phyloP scores from a whole-genome alignment of 2,113 vertebrate species.

The Oncorhynchus mykiss region DNA sequence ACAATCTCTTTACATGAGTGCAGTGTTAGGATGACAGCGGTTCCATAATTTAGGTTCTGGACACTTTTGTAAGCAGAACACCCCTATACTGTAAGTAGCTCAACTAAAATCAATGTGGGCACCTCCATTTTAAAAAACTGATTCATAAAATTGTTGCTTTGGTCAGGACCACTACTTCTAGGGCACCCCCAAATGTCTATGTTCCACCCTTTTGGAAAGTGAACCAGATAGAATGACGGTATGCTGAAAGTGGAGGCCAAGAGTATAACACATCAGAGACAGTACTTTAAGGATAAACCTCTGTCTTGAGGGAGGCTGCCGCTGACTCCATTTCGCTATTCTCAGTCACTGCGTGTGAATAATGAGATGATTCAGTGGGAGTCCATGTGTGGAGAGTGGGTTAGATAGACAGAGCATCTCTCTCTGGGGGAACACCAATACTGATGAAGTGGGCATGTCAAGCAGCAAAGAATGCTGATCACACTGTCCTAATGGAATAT shows the following conservation, averaged over 20 bases:
- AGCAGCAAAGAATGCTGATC: neutral
- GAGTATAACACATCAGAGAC: no score
- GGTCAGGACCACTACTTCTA: no score
- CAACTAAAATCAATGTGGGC: no score
- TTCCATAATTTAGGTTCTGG: no score
- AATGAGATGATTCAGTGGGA: slow-evolving; percentile 1
- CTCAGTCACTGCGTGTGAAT: neutral
- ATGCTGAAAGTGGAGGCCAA: no score
- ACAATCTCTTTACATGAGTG: no score
- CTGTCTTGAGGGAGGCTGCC: neutral
- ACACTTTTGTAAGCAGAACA: no score
- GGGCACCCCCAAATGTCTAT: no score
- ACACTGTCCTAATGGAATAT: neutral
- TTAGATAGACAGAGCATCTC: neutral
- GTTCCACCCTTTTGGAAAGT: neutral
- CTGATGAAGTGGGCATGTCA: neutral
- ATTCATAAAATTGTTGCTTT: no score
- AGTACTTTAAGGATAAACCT: neutral
- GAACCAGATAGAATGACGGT: neutral
- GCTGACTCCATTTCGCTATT: neutral
- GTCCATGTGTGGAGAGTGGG: neutral
- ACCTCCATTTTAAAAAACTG: no score
- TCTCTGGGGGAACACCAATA: neutral
- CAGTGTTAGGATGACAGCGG: no score
- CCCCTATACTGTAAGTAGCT: no score